phyloP scores from a whole-genome alignment of 2,888 invertebrate genomes.

The Electrophaes corylata region DNA sequence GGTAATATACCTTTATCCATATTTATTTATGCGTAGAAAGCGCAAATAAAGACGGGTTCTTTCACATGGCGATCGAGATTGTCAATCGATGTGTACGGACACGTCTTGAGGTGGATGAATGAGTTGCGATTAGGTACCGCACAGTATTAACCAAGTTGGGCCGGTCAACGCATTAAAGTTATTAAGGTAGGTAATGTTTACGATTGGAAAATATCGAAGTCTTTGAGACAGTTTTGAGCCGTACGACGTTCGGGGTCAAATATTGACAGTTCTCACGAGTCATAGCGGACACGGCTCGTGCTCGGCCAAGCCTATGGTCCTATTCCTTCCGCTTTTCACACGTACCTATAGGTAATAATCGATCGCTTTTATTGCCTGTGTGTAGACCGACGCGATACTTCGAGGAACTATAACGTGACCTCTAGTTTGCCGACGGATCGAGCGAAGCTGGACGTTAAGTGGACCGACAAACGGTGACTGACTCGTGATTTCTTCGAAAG shows the following conservation, averaged over 20 bases:
- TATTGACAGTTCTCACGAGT: conserved; percentile 83
- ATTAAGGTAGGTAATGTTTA: conserved; percentile 69
- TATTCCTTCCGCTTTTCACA: conserved; percentile 83
- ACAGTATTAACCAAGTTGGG: conserved; percentile 31
- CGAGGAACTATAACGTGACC: conserved; percentile 72
- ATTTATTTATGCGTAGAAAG: conserved; percentile 82
- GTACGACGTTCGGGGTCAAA: conserved; percentile 69
- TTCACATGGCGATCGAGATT: conserved; percentile 72
- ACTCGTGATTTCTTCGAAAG: conserved; percentile 58
- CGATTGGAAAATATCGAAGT: conserved; percentile 78
- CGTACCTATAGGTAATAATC: conserved; percentile 80
- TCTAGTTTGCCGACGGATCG: conserved; percentile 63
- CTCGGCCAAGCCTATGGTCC: conserved; percentile 56
- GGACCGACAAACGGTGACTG: conserved; percentile 62
- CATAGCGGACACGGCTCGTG: conserved; percentile 70
- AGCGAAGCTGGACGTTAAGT: conserved; percentile 65
- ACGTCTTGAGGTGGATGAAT: conserved; percentile 49
- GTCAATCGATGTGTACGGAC: conserved; percentile 69
- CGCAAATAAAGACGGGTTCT: conserved; percentile 80
- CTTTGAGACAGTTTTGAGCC: conserved; percentile 82
- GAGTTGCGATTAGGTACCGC: conserved; percentile 43
- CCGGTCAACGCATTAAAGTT: conserved; percentile 33
- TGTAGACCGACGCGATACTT: conserved; percentile 73
- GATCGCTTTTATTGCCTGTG: conserved; percentile 81
- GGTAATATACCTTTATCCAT: conserved; percentile 74